Base-by-base conservation (phyloP, 2,797 vertebrate genomes). In the Hozukius guyotensis region DNA sequence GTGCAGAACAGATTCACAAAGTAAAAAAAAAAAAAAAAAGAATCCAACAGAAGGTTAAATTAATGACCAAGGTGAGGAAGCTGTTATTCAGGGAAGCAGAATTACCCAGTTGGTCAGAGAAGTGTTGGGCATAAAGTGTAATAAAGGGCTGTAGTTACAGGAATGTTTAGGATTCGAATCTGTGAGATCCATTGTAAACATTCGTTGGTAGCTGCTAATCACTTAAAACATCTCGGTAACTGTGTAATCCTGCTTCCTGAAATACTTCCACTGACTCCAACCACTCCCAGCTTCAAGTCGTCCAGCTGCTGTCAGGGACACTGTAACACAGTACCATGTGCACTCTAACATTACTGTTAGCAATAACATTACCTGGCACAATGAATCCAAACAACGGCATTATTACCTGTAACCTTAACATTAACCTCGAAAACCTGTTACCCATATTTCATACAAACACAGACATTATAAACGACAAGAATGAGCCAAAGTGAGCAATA, bases 341-440 rank as follows among this genome's bases (percentile, higher is more conserved):
- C 72, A 72, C 62, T 83, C 64, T 78, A 86, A 81, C 81, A 73
- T 77, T 86, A 91, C 31, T 24, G 60, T 78, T 90, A 88, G 25
- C 77, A 13, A 11, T 77, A 83, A 20, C 72, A 68, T 75, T 82
- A 86, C 63, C 65, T 52, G 68, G 75, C 71, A 87, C 71, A 78
- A 46, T 42, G n/a, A 74, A 75, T 77, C 11, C 11, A 38, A 75
- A 76, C 42, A 72, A 7, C 25, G 4, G 27, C 49, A 61, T 77
- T 16, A 52, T 78, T 59, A 83, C 32, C 76, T 63, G 72, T 63
- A 81, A 72, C 61, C 6, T 55, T 72, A 77, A 78, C 38, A 67
- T 75, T 52, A 64, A 63, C 46, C 46, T 34, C 11, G 46, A 3
- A 60, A 64, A 34, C 53, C 36, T 76, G 49, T 3, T 10, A 85